Conservation (phyloP, 2,888 invertebrate species). For the Orthosia incerta region DNA sequence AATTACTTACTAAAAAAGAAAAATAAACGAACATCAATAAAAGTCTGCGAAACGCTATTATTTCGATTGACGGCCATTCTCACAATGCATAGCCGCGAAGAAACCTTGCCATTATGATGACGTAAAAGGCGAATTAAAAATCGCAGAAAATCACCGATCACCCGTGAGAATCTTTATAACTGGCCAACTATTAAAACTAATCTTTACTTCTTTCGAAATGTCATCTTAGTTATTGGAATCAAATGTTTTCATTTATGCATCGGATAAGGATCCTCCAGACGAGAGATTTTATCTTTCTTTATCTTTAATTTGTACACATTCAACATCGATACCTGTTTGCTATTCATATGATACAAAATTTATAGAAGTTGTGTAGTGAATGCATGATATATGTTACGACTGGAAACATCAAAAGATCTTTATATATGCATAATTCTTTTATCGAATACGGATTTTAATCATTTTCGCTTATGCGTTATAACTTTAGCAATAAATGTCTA, state of each 20-base stretch:
- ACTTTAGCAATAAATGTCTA: conserved; percentile 23
- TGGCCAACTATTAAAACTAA: conserved; percentile 39
- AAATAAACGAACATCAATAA: conserved; percentile 25
- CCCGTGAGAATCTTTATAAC: conserved; percentile 57
- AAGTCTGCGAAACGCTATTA: conserved; percentile 39
- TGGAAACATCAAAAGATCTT: conserved; percentile 39
- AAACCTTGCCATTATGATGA: conserved; percentile 34
- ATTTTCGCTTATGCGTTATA: conserved; percentile 35
- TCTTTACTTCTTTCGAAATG: conserved; percentile 34
- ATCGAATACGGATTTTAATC: conserved; percentile 44
- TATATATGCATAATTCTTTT: conserved; percentile 37
- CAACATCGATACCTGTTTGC: conserved; percentile 5
- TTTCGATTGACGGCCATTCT: conserved; percentile 49
- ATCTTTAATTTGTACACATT: conserved; percentile 18
- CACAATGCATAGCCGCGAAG: conserved; percentile 38
- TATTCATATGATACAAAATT: conserved; percentile 25
- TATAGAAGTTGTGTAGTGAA: conserved; percentile 30
- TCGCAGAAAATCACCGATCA: conserved; percentile 42
- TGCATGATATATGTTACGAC: conserved; percentile 46
- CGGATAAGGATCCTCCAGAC: conserved; percentile 9
- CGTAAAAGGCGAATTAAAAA: conserved; percentile 58
- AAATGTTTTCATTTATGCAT: conserved; percentile 24
- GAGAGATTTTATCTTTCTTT: conserved; percentile 17
- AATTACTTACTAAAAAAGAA: neutral
- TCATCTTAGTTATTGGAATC: conserved; percentile 14